Base-by-base conservation (phyloP, 2,888 invertebrate species). In the Scaptodrosophila latifasciaeformis region DNA sequence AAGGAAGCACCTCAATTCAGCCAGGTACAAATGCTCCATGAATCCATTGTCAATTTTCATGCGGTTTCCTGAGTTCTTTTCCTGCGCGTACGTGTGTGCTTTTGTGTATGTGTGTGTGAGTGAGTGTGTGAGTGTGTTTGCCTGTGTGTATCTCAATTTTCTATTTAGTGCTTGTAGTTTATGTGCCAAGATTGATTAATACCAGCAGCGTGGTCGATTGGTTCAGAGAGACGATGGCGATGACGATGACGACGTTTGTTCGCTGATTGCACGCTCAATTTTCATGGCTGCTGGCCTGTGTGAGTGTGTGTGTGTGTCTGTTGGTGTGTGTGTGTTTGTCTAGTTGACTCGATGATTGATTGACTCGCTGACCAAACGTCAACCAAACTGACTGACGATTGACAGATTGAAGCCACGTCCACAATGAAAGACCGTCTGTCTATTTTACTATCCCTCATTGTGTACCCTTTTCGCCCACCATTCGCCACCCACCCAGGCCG, bases 291-390 rank as follows among this genome's bases (percentile, higher is more conserved):
- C 24, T 24, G 24, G 4, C 7, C 15, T 34, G 5, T 34, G 37
- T 10, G 13, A 37, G 37, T 17, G 10, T 34, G 30, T 30, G 10
- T 30, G 30, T 30, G 12, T 30, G 30, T n/a, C n/a, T n/a, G n/a
- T n/a, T n/a, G n/a, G n/a, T 12, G 30, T 30, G 30, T 30, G 34
- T 34, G 37, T 37, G 18, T 37, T 30, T 45, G 46, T 46, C 34
- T 21, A 18, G 34, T 46, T 46, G 35, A 35, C 24, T 35, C 34
- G 4, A 10, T 70, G 64, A 70, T 61, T 59, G 56, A 68, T 56
- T 56, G 67, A 68, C 64, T 72, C 42, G 54, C 39, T 59, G 61
- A 55, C 49, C 62, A 54, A 27, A 44, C 44, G 60, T 58, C 59
- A 40, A 54, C 37, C 49, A 49, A 46, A 15, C 52, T 35, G 49